A percentile compares a stretch with the other conserved stretches of the same genome.
phyloP scores from a whole-genome alignment of 2,888 invertebrate species.

The Latrodectus elegans region DNA sequence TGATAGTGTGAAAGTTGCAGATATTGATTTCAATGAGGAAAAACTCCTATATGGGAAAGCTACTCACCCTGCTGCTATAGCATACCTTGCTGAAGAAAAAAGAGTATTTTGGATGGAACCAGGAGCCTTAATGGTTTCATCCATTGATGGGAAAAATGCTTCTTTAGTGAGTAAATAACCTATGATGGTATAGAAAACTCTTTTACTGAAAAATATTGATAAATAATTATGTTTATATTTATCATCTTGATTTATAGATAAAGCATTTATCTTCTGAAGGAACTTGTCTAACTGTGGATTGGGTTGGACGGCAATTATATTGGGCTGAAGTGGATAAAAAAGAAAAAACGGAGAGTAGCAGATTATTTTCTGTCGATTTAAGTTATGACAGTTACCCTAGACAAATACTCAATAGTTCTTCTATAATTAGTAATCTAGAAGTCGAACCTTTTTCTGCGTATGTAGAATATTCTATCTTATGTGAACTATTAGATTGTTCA shows the following conservation, averaged over 20 bases:
- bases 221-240: not conserved
- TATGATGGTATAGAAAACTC: not conserved
- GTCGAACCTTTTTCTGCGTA: conserved; percentile 85
- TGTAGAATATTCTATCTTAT: conserved; percentile 53
- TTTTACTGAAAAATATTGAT: not conserved
- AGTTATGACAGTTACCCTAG: conserved; percentile 71
- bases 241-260: conserved; percentile 28
- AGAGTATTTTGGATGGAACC: conserved; percentile 88
- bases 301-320: conserved; percentile 89
- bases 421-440: conserved; percentile 81
- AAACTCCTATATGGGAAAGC: conserved; percentile 69
- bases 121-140: conserved; percentile 82
- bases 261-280: conserved; percentile 78
- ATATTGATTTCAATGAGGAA: conserved; percentile 81
- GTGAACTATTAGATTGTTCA: too few species aligned
- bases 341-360: conserved; percentile 74
- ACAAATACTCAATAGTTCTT: conserved; percentile 71
- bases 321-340: conserved; percentile 82
- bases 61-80: conserved; percentile 83
- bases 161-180: conserved; percentile 72
- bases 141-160: conserved; percentile 77
- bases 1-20: conserved; percentile 82
- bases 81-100: conserved; percentile 82
- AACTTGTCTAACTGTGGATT: conserved; percentile 86
- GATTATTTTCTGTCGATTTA: conserved; percentile 74